Conservation (phyloP, 2,888 invertebrate species). For the Arge pagana region DNA sequence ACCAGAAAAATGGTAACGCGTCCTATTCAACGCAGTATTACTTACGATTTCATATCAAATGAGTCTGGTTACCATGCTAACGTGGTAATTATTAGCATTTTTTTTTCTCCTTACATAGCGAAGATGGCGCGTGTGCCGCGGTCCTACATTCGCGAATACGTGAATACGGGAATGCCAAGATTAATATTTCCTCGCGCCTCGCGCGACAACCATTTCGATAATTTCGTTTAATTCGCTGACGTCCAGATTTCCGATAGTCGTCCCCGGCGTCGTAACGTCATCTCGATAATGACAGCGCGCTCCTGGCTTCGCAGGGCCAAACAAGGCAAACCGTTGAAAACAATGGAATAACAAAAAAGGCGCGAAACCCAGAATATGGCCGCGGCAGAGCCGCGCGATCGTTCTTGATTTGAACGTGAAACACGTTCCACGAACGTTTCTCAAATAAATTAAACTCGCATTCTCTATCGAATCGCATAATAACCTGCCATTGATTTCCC, state of each 20-base stretch:
- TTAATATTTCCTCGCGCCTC: slow-evolving; percentile 18
- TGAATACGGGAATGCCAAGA: no score
- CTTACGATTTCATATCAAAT: no score
- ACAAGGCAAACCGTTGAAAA: slow-evolving; percentile 27
- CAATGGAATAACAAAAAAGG: slow-evolving; percentile 45
- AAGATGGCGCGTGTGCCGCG: no score
- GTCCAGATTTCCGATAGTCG: slow-evolving; percentile 15
- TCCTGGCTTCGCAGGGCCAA: slow-evolving; percentile 15
- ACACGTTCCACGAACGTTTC: slow-evolving; percentile 53
- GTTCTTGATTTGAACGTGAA: slow-evolving; percentile 30
- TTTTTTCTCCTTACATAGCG: no score
- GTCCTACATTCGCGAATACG: no score
- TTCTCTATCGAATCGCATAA: slow-evolving; percentile 40
- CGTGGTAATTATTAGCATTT: no score
- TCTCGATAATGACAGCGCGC: slow-evolving; percentile 7
- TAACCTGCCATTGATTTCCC: no score
- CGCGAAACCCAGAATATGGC: slow-evolving; percentile 46
- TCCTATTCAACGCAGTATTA: no score
- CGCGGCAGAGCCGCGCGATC: slow-evolving; percentile 27
- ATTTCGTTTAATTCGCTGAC: slow-evolving; percentile 5
- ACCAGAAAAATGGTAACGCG: no score
- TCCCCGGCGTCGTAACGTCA: slow-evolving; percentile 9
- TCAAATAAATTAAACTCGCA: slow-evolving; percentile 50
- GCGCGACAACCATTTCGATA: slow-evolving; percentile 8
- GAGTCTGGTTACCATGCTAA: no score